phyloP scores from a whole-genome alignment of 1,140 invertebrate genomes.

The Kradibia gibbosae region DNA sequence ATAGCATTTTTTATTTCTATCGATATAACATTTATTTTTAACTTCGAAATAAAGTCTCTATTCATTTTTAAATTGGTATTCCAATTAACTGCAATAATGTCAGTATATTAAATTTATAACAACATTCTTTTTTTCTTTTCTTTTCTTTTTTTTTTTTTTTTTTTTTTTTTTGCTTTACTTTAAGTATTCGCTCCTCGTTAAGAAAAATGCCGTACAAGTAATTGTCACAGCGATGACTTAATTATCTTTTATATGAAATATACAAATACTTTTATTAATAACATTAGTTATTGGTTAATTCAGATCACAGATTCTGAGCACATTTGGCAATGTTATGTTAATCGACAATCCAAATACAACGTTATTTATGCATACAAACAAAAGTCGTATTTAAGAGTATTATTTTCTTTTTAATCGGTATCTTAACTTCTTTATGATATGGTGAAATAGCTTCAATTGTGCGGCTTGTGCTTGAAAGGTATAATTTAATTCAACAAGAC shows the following conservation, averaged over 20 bases:
- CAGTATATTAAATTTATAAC: slow-evolving; percentile 16
- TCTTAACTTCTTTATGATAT: too few species aligned
- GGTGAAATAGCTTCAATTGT: neutral
- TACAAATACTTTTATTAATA: slow-evolving; percentile 28
- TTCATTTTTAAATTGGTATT: neutral
- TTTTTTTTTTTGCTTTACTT: too few species aligned
- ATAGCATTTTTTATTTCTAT: neutral
- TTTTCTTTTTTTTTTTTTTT: neutral
- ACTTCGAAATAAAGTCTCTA: too few species aligned
- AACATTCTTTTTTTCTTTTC: neutral
- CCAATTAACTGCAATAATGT: neutral
- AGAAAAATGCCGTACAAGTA: slow-evolving; percentile 26
- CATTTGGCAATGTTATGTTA: slow-evolving; percentile 41
- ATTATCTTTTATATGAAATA: slow-evolving; percentile 24
- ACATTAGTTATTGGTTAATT: slow-evolving; percentile 27
- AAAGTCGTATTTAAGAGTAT: neutral
- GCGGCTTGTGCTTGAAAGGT: neutral
- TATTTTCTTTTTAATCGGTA: too few species aligned
- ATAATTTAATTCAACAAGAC: neutral
- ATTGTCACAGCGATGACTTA: neutral
- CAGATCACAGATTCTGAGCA: slow-evolving; percentile 46
- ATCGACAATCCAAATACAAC: slow-evolving; percentile 23
- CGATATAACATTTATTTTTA: neutral
- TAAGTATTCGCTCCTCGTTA: neutral
- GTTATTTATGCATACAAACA: neutral